Percentiles rank a stretch among this genome's conserved stretches.
Evolutionary conservation across 2,888 invertebrate genomes (phyloP).

Genomic region (Lasiommata megera): DNA sequence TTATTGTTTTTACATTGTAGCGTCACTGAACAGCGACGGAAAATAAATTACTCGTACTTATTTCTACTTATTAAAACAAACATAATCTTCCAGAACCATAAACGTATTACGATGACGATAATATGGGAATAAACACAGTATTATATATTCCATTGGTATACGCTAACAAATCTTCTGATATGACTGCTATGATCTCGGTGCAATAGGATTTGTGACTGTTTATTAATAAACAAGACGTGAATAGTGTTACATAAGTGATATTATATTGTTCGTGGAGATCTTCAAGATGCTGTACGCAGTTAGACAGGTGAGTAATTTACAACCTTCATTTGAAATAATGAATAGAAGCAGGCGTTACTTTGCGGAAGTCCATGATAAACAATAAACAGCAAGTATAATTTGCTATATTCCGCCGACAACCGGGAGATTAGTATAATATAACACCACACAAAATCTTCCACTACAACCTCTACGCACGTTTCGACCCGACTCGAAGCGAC

Average conservation of each 20-base stretch:
- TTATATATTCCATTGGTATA: slow-evolving; percentile 19
- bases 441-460: too few relatives aligned
- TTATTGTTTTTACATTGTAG: too few relatives aligned
- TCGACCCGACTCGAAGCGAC: too few relatives aligned
- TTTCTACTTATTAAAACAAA: not conserved
- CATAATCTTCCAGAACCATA: slow-evolving; percentile 14
- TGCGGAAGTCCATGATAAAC: too few relatives aligned
- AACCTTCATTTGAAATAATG: too few relatives aligned
- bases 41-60: too few relatives aligned
- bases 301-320: slow-evolving; percentile 60
- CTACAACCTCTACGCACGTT: too few relatives aligned
- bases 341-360: too few relatives aligned
- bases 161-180: slow-evolving; percentile 15
- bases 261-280: slow-evolving; percentile 37
- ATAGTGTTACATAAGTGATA: slow-evolving; percentile 26
- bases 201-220: slow-evolving; percentile 11
- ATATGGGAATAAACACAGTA: slow-evolving; percentile 30
- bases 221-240: slow-evolving; percentile 16
- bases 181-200: slow-evolving; percentile 14
- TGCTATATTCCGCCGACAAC: too few relatives aligned
- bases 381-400: too few relatives aligned
- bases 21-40: slow-evolving; percentile 12
- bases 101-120: slow-evolving; percentile 20
- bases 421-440: too few relatives aligned
- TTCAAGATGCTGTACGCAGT: slow-evolving; percentile 69